Evolutionary conservation across 2,113 vertebrate genomes (phyloP), one percentile per base, ranked within the genome.

Genomic region (Crocuta crocuta): DNA sequence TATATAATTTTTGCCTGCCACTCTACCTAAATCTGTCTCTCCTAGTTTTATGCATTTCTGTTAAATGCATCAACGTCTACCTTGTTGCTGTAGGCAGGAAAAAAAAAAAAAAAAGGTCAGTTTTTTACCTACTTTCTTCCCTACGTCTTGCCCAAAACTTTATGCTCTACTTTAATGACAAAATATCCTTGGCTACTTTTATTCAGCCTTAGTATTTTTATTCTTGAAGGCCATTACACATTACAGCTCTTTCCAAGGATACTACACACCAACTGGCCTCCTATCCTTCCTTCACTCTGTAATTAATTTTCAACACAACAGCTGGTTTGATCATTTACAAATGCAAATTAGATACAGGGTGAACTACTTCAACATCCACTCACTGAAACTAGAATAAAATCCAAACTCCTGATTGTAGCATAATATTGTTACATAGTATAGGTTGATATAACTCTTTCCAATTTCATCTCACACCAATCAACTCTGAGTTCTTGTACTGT

Each of bases 261-360:
- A 68, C 19, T 28, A 1, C 15, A 84, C 4, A 71, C 0, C 31
- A 93, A 53, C 16, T 76, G 24, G 24, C 50, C 50, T 10, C 39
- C 7, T 96, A 91, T 26, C 5, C 71, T 58, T 39, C 24, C 15
- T 84, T 91, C 86, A 50, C 21, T 28, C 35, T 81, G 93, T 79
- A 68, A 45, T 78, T 82, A 95, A 91, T 92, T 95, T 68, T 89
- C 92, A 89, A 21, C 31, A 81, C 9, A 61, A 58, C 16, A 86
- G 61, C 15, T 89, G 17, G 19, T 24, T 82, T 33, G 13, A 80
- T 85, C 43, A n/a, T 66, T 96, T 89, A 58, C 50, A 71, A 82
- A 96, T 61, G 53, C 33, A 89, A 97, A 73, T 81, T 88, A 63
- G 70, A 89, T 84, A 33, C 8, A 89, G 53, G 16, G 39, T 26